Evolutionary conservation across 1,140 invertebrate species (phyloP).

Genomic region (Araneus ventricosus): DNA sequence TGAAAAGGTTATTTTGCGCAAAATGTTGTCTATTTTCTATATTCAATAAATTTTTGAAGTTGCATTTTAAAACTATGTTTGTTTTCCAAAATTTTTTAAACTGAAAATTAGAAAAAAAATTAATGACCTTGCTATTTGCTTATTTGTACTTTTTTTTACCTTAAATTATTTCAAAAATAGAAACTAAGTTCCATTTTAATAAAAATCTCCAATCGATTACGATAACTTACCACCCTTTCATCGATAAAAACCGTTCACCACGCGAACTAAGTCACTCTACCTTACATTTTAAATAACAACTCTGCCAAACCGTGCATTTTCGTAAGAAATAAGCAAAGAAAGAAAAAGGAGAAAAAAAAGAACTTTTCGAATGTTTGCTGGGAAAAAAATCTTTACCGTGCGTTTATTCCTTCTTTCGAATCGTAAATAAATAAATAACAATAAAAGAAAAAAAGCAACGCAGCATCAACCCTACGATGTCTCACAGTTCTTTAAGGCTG

Average conservation of each 20-base stretch:
- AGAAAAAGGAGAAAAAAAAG: background rate
- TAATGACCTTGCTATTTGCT: too few species aligned
- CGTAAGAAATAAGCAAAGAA: conserved; percentile 32
- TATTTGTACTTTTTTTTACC: too few species aligned
- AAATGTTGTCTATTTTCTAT: too few species aligned
- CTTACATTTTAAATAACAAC: background rate
- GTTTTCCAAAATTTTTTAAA: too few species aligned
- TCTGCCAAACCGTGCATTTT: conserved; percentile 49
- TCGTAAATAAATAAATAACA: conserved; percentile 64
- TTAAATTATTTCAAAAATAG: too few species aligned
- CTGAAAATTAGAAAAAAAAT: too few species aligned
- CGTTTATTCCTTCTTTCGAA: conserved; percentile 43
- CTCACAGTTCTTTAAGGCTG: conserved; percentile 30
- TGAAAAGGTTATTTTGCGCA: too few species aligned
- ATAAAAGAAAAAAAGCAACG: background rate
- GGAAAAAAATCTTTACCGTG: conserved; percentile 32
- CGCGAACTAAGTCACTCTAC: background rate
- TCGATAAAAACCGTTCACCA: background rate
- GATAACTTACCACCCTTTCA: background rate
- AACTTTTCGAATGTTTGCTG: conserved; percentile 49
- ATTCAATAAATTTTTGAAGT: too few species aligned
- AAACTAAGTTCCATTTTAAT: too few species aligned
- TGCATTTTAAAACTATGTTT: too few species aligned
- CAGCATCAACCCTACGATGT: background rate
- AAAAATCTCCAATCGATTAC: background rate